Evolutionary conservation across 2,888 invertebrate genomes (phyloP).

Genomic region (Lucinisca nassula): DNA sequence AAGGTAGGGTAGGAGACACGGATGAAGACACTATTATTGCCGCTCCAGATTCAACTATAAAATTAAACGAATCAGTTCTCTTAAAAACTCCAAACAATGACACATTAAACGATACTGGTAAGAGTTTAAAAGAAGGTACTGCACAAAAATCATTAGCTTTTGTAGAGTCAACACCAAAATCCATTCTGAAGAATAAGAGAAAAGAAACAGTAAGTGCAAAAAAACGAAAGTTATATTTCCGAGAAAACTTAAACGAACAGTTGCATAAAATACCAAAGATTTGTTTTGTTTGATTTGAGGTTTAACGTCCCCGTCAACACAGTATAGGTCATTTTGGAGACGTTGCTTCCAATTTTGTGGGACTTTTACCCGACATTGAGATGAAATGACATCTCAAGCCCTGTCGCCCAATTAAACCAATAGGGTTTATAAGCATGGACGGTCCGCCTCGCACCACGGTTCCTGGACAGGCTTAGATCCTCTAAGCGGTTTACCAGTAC

Average conservation of each 20-base stretch:
- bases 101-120: background rate
- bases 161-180: conserved; percentile 12
- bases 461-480: no score
- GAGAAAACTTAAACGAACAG: background rate
- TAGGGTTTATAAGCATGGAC: no score
- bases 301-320: no score
- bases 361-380: no score
- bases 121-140: background rate
- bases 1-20: conserved; percentile 30
- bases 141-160: background rate
- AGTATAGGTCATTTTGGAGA: no score
- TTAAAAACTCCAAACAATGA: background rate
- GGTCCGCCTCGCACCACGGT: no score
- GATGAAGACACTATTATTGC: conserved; percentile 13
- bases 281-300: no score
- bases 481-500: no score
- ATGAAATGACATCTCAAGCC: no score
- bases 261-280: no score
- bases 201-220: background rate
- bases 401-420: no score
- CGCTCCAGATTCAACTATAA: conserved; percentile 22
- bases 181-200: background rate
- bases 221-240: background rate
- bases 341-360: no score
- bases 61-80: background rate